Percentiles rank a stretch among this genome's conserved stretches.
Conservation (phyloP, 2,113 vertebrate genomes). For the Scomber scombrus region DNA sequence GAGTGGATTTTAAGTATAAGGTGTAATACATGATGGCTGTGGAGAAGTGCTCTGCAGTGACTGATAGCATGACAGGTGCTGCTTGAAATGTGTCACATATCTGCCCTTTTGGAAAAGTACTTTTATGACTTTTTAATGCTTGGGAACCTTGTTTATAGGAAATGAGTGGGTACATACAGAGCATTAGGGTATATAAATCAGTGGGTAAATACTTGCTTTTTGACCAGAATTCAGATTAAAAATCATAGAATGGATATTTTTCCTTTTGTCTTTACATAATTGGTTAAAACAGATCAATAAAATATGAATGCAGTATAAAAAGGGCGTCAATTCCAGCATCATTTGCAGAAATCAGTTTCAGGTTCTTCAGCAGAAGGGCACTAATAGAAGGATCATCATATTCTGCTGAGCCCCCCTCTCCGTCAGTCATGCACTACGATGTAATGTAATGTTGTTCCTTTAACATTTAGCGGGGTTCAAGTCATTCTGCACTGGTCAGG, state of each 20-base stretch:
- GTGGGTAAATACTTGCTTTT: background rate
- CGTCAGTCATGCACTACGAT: conserved; percentile 64
- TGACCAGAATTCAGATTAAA: conserved; percentile 4
- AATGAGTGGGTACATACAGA: background rate
- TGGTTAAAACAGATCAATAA: background rate
- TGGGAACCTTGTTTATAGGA: conserved; percentile 74
- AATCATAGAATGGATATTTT: background rate
- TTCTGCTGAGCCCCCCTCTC: conserved; percentile 75
- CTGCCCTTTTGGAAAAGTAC: conserved; percentile 76
- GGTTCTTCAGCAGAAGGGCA: conserved; percentile 54
- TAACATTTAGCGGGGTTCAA: conserved; percentile 84
- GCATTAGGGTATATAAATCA: background rate
- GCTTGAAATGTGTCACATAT: conserved; percentile 86
- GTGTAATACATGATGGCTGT: conserved; percentile 88
- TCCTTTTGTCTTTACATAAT: background rate
- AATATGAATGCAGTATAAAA: background rate
- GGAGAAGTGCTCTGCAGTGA: conserved; percentile 89
- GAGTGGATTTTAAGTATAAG: conserved; percentile 85
- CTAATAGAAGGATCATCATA: conserved; percentile 79
- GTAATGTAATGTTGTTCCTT: conserved; percentile 78
- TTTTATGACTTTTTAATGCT: conserved; percentile 83
- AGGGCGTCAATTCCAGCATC: conserved; percentile 27
- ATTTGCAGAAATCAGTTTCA: conserved; percentile 48
- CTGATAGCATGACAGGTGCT: conserved; percentile 93
- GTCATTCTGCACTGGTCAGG: conserved; percentile 82